Evolutionary conservation across 2,888 invertebrate species (phyloP).

Genomic region (Autographa gamma): DNA sequence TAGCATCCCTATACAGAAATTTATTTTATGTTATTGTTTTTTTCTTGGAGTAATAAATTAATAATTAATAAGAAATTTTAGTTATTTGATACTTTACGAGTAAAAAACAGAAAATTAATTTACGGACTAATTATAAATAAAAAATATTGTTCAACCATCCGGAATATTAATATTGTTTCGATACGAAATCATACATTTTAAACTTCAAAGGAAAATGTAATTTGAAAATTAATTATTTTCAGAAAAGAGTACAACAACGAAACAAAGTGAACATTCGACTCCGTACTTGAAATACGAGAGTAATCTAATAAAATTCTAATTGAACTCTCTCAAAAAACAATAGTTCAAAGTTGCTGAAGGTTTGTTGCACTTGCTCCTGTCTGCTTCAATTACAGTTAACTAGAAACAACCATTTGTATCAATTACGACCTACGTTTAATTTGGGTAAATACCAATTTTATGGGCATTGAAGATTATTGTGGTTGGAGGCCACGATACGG

Average conservation of each 20-base stretch:
- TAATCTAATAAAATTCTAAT: conserved; percentile 47
- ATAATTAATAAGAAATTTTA: not conserved
- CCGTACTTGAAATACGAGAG: conserved; percentile 24
- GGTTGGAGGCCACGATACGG: conserved; percentile 66
- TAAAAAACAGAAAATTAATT: not conserved
- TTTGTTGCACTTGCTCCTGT: conserved; percentile 72
- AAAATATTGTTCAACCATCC: not conserved
- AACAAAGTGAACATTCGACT: conserved; percentile 18
- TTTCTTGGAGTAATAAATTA: not conserved
- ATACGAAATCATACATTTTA: not conserved
- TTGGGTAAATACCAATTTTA: conserved; percentile 87
- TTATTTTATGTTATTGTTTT: not conserved
- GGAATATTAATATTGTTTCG: not conserved
- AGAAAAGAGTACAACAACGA: conserved; percentile 12
- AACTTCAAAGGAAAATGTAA: not conserved
- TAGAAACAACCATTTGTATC: conserved; percentile 87
- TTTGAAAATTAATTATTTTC: not conserved
- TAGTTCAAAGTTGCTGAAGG: conserved; percentile 49
- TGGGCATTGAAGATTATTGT: conserved; percentile 80
- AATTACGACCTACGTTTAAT: conserved; percentile 84
- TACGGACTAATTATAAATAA: not conserved
- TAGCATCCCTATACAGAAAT: not conserved
- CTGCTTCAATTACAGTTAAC: conserved; percentile 84
- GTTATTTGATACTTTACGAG: not conserved
- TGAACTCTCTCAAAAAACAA: conserved; percentile 42